Evolutionary conservation across 2,113 vertebrate species (phyloP).

Genomic region (Brachyhypopomus gauderio): DNA sequence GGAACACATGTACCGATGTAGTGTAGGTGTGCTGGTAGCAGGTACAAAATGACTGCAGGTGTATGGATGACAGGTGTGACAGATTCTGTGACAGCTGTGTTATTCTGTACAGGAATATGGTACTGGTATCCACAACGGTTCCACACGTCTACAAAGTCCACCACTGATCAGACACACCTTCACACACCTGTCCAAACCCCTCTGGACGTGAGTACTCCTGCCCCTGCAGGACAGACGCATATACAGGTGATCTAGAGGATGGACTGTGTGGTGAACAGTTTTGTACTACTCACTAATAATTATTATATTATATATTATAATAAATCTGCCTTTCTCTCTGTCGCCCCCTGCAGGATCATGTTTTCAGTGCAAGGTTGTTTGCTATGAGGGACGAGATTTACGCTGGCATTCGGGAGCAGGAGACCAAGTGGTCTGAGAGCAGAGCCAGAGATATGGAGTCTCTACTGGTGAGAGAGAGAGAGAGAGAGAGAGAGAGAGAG

Average conservation of each 20-base stretch:
- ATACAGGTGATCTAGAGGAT: no score
- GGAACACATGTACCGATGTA: no score
- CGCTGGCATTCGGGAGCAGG: neutral
- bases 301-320: no score
- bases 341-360: constrained; percentile 4
- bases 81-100: neutral
- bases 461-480: constrained; percentile 23
- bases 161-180: neutral
- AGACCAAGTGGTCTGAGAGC: constrained; percentile 16
- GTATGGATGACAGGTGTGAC: neutral
- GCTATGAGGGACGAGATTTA: constrained; percentile 33
- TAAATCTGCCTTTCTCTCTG: neutral
- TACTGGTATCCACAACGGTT: constrained; percentile 41
- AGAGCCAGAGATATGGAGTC: constrained; percentile 6
- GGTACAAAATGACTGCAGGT: neutral
- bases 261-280: no score
- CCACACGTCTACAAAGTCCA: neutral
- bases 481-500: neutral
- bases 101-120: constrained; percentile 43
- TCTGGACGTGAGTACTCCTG: constrained; percentile 24
- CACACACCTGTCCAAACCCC: neutral
- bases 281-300: no score
- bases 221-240: neutral
- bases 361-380: neutral
- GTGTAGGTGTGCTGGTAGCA: neutral